A percentile compares a stretch with the other conserved stretches of the same genome.
Conservation (phyloP, 2,113 vertebrate species). For the Odocoileus virginianus region DNA sequence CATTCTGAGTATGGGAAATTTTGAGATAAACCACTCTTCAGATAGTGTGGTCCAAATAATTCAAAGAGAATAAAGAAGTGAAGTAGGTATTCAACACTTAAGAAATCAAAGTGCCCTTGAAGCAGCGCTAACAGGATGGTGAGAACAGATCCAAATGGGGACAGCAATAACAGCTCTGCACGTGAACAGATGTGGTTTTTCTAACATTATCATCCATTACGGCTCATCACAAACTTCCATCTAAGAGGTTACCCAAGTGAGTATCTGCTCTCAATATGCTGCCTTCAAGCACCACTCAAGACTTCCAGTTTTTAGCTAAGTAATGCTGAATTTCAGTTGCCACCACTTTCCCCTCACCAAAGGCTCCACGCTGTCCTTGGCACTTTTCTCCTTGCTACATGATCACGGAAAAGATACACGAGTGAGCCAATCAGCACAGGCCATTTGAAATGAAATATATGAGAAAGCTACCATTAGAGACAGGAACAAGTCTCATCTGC, state of each 20-base stretch:
- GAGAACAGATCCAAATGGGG: background rate
- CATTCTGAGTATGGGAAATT: background rate
- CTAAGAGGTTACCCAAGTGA: background rate
- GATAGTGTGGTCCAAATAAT: background rate
- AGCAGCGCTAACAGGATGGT: background rate
- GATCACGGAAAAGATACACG: background rate
- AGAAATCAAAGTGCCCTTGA: background rate
- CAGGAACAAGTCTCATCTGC: background rate
- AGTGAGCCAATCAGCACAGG: background rate
- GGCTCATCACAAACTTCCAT: background rate
- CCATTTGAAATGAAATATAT: background rate
- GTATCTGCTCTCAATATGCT: background rate
- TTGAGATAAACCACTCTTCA: background rate
- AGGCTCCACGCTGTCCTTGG: background rate
- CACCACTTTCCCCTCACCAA: background rate
- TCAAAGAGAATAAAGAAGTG: background rate
- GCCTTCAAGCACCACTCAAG: background rate
- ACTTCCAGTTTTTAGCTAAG: background rate
- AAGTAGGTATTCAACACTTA: background rate
- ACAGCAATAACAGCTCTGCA: rapidly evolving
- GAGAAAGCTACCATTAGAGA: background rate
- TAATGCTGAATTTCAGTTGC: background rate
- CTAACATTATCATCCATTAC: background rate
- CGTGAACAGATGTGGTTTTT: rapidly evolving
- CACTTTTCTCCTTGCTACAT: background rate